Base-by-base conservation (phyloP, 2,797 vertebrate species). In the Danio aesculapii region DNA sequence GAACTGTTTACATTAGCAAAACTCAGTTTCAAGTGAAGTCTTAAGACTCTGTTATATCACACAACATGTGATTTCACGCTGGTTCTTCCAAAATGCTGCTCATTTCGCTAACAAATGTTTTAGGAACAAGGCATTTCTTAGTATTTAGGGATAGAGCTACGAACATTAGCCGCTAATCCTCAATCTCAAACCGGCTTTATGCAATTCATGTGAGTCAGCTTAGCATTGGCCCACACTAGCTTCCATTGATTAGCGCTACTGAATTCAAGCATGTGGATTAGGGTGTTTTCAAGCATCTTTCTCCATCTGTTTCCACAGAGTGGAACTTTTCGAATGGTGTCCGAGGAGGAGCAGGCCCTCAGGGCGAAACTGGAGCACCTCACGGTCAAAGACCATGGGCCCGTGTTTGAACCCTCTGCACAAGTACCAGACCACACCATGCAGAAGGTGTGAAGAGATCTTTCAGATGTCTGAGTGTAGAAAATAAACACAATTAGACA, bases 271-370 rank as follows among this genome's bases (percentile, higher is more conserved):
- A 77, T 81, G 83, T 66, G 85, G 87, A 87, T 90, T 87, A 87
- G 68, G 57, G n/a, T 55, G 62, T 21, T 81, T 69, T 68, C 43
- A 75, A 49, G 21, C 47, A 61, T 75, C 71, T 64, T 70, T 17
- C 66, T 73, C 17, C 67, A 43, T 71, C 39, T 81, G 81, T 39
- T n/a, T 75, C 21, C 8, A 16, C 50, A 99, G 97, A 96, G 92
- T 85, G 98, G 98, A 92, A 97, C 95, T 0, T 99, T 97, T 89
- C 96, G 98, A 4, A 93, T 96, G 83, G 93, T 99, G 82, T 96
- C 98, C 0, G 98, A 99, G 88, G 98, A 99, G 93, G 98, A 99
- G 86, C 98, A 97, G 90, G 95, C 95, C 0, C 95, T 99, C 79
- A 93, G 97, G 73, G 88, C 94, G 78, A 99, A 97, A 83, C 91